phyloP scores from a whole-genome alignment of 2,888 invertebrate genomes.

The Epistrophe grossulariae region DNA sequence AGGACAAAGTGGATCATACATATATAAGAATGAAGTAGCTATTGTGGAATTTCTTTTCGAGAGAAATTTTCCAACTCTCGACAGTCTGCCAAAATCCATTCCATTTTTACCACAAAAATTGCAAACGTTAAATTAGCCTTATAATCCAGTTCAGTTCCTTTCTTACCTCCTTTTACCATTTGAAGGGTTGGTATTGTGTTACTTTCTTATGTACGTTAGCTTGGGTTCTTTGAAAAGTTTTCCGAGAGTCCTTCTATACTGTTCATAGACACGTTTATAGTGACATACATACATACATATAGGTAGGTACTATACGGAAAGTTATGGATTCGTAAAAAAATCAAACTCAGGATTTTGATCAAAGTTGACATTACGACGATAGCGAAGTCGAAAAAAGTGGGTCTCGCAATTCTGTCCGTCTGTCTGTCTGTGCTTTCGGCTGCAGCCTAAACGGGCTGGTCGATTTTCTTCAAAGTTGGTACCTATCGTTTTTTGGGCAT shows the following conservation, averaged over 20 bases:
- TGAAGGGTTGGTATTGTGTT: conserved; percentile 32
- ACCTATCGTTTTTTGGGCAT: too few relatives aligned
- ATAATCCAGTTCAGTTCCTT: neutral
- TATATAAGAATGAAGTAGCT: conserved; percentile 38
- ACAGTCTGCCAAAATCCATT: conserved; percentile 70
- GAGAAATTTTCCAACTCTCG: conserved; percentile 37
- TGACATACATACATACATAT: too few relatives aligned
- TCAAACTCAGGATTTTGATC: too few relatives aligned
- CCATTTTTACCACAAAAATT: conserved; percentile 44
- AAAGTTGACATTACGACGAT: too few relatives aligned
- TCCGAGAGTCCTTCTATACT: conserved; percentile 14
- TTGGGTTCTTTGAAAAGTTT: conserved; percentile 48
- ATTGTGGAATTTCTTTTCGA: conserved; percentile 1
- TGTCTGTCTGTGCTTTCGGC: too few relatives aligned
- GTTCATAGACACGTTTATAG: conserved; percentile 8
- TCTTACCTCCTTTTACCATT: neutral
- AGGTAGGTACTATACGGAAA: too few relatives aligned
- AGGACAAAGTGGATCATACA: conserved; percentile 42
- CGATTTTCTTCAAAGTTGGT: too few relatives aligned
- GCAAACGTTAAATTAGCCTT: conserved; percentile 39
- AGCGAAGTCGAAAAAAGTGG: too few relatives aligned
- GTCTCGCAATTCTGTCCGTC: too few relatives aligned
- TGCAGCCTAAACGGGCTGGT: too few relatives aligned
- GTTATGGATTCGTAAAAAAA: too few relatives aligned
- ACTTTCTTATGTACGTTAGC: conserved; percentile 31